A percentile compares a stretch with the other conserved stretches of the same genome.
phyloP scores from a whole-genome alignment of 2,888 invertebrate genomes.

The Mythimna lalbum region DNA sequence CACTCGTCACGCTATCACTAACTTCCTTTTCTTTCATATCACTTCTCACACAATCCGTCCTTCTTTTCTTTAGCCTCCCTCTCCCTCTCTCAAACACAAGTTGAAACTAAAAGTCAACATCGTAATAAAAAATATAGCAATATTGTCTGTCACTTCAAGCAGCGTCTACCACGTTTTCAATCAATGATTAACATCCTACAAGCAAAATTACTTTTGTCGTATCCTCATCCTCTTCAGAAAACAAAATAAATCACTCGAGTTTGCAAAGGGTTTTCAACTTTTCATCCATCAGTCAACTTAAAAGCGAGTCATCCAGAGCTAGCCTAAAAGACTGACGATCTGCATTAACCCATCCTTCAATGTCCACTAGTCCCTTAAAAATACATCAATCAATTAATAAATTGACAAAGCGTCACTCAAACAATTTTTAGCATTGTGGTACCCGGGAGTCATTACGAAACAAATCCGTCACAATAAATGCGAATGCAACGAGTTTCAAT shows the following conservation, averaged over 20 bases:
- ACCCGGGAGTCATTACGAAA: not conserved
- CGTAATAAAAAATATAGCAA: no score
- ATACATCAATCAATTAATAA: slow-evolving; percentile 17
- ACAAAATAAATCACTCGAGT: not conserved
- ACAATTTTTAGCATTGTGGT: not conserved
- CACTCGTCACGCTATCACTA: no score
- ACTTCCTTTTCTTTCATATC: no score
- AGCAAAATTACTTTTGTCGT: not conserved
- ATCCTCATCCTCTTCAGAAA: not conserved
- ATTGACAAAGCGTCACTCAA: not conserved
- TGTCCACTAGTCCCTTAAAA: not conserved
- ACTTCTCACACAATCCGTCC: no score
- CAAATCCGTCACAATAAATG: slow-evolving; percentile 29
- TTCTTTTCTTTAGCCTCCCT: no score
- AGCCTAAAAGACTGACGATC: no score
- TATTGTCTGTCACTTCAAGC: not conserved
- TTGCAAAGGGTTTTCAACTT: slow-evolving; percentile 2
- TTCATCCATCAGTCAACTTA: not conserved
- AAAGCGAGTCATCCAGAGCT: not conserved
- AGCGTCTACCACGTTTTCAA: slow-evolving; percentile 1
- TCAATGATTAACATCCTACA: not conserved
- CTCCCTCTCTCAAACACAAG: no score
- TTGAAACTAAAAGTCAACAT: no score
- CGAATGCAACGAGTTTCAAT: not conserved
- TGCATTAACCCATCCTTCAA: not conserved